Percentiles rank a stretch among this genome's conserved stretches.
Conservation (phyloP, 2,113 vertebrate genomes). For the Erythrocercus mccallii region DNA sequence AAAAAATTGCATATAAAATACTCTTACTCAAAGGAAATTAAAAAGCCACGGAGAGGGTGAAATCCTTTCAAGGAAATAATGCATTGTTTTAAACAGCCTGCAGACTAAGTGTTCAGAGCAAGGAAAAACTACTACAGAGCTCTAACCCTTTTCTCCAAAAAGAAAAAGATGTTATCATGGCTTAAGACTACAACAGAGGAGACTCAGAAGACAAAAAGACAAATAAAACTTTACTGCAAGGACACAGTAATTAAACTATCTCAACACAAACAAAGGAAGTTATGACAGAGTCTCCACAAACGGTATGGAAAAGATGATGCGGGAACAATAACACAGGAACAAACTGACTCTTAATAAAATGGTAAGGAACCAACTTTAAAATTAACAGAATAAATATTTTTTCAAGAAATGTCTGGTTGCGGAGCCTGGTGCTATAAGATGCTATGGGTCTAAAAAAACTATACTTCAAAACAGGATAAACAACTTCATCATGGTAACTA, state of each 20-base stretch:
- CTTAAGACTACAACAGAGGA: not conserved
- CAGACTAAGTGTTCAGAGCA: not conserved
- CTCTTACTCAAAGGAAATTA: not conserved
- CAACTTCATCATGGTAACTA: not conserved
- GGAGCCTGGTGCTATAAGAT: not conserved
- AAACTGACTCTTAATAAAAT: not conserved
- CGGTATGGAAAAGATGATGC: not conserved
- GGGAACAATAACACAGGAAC: slow-evolving; percentile 25
- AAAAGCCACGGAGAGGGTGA: not conserved
- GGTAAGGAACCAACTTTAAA: not conserved
- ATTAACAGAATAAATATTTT: not conserved
- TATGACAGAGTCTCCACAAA: not conserved
- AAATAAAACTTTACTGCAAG: not conserved
- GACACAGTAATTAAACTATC: not conserved
- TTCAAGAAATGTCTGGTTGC: not conserved
- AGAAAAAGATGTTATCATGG: not conserved
- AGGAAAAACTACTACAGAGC: not conserved
- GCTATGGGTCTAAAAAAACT: not conserved
- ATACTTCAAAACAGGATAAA: not conserved
- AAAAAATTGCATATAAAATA: not conserved
- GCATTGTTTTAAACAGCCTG: not conserved
- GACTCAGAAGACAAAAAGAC: not conserved
- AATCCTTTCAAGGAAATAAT: not conserved
- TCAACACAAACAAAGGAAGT: slow-evolving; percentile 38
- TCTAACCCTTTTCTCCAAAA: not conserved